These are phyloP conservation scores for Rousettus madagascariensis DNA, from an alignment of 2,797 vertebrate species.

Conservation along the genomic window DNA sequence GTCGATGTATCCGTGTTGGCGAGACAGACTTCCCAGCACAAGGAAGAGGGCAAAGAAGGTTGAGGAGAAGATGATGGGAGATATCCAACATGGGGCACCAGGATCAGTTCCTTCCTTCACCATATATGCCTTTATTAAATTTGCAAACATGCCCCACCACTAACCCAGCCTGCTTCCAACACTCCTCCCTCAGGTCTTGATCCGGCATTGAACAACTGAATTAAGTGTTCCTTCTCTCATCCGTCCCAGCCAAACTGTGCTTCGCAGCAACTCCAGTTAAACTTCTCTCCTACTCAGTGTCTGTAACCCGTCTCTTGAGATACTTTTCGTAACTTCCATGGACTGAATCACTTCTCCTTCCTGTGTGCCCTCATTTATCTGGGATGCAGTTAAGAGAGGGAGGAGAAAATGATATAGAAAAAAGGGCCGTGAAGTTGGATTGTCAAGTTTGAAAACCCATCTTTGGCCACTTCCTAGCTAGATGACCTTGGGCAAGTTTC, in stretches of 20 bases:
- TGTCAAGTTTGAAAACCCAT: not conserved
- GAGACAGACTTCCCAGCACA: not conserved
- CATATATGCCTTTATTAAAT: not conserved
- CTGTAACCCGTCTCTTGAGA: not conserved
- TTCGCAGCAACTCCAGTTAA: not conserved
- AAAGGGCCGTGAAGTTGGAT: not conserved
- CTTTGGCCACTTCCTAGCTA: not conserved
- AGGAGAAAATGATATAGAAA: not conserved
- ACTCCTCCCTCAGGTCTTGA: not conserved
- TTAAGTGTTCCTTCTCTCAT: not conserved
- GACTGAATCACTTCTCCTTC: not conserved
- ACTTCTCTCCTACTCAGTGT: not conserved
- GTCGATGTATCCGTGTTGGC: not conserved
- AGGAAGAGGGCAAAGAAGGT: not conserved
- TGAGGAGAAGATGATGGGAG: not conserved
- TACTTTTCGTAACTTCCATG: not conserved
- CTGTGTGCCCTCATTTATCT: not conserved
- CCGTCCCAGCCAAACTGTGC: not conserved
- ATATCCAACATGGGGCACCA: not conserved
- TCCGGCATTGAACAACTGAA: not conserved
- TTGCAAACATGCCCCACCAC: not conserved
- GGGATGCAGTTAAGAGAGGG: not conserved
- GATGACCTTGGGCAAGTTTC: not conserved
- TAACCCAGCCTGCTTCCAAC: not conserved
- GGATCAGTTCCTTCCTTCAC: not conserved